Evolutionary conservation across 2,797 vertebrate species (phyloP), one percentile per base, ranked within the genome.

Genomic region (Coregonus sp.): DNA sequence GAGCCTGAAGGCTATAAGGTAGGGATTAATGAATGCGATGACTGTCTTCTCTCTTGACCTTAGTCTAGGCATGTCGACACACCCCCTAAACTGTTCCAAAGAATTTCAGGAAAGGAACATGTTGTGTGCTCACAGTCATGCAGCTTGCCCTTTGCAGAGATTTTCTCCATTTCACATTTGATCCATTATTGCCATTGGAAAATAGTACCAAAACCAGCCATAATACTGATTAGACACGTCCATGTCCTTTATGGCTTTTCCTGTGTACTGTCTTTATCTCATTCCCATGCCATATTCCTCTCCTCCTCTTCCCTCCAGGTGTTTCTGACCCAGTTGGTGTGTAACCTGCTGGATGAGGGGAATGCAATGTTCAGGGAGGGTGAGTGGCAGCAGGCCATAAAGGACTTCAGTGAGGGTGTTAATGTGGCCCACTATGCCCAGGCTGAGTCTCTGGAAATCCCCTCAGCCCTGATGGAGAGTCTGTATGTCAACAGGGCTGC

Each of bases 1-100:
- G 96, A 96, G 37, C 95, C 96, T 15, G 93, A 95, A 78, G 92
- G 93, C 80, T 98, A 97, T 92, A 94, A 98, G 97, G 98, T 99
- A 94, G 70, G 65, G 76, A 81, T n/a, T 56, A 52, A 50, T 12
- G 52, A n/a, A n/a, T n/a, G n/a, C n/a, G n/a, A 4, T 80, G 70
- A 72, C 7, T 68, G 29, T 71, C 50, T 72, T 68, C 18, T 47
- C 15, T 56, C 61, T 63, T 78, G 61, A 50, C 65, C 73, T 67
- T 61, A 70, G n/a, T n/a, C 56, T 6, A 61, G 66, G 29, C 29
- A 5, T 29, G 4, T 66, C 63, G 16, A 6, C 50, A 25, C 40
- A 72, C 20, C 50, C 9, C 14, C 29, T 31, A 31, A 54, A 61
- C 56, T n/a, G 50, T 7, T 52, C 3, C 51, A 33, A 31, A 72